These are phyloP conservation scores for Euschistus heros DNA, from an alignment of 1,140 invertebrate genomes.

Conservation along the genomic window DNA sequence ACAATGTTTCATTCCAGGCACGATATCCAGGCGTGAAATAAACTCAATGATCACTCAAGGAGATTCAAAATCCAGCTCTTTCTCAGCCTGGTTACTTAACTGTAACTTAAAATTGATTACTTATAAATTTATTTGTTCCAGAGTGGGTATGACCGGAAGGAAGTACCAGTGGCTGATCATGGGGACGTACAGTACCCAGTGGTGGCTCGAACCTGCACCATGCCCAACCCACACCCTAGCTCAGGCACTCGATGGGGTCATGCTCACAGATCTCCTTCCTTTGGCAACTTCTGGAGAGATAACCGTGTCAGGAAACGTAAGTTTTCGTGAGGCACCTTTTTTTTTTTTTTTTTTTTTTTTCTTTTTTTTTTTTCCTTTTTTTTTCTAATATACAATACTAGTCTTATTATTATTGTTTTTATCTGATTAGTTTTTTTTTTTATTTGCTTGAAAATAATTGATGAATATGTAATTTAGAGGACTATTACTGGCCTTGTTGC, in stretches of 20 bases:
- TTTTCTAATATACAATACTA: too few species aligned
- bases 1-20: too few species aligned
- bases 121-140: constrained; percentile 32
- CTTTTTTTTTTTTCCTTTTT: too few species aligned
- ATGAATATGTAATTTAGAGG: too few species aligned
- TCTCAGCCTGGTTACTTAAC: too few species aligned
- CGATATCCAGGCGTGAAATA: too few species aligned
- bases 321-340: constrained; percentile 34
- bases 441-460: too few species aligned
- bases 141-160: constrained; percentile 73
- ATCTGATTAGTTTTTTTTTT: too few species aligned
- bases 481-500: too few species aligned
- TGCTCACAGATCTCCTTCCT: constrained; percentile 73
- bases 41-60: too few species aligned
- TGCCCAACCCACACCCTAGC: constrained; percentile 69
- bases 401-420: too few species aligned
- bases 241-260: constrained; percentile 77
- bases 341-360: background rate
- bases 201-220: constrained; percentile 55
- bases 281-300: constrained; percentile 60
- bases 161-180: constrained; percentile 96
- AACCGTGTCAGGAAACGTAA: constrained; percentile 83
- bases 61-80: too few species aligned
- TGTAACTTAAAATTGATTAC: background rate
- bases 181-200: constrained; percentile 67